phyloP scores from a whole-genome alignment of 2,797 vertebrate species.

The Peromyscus aztecus region DNA sequence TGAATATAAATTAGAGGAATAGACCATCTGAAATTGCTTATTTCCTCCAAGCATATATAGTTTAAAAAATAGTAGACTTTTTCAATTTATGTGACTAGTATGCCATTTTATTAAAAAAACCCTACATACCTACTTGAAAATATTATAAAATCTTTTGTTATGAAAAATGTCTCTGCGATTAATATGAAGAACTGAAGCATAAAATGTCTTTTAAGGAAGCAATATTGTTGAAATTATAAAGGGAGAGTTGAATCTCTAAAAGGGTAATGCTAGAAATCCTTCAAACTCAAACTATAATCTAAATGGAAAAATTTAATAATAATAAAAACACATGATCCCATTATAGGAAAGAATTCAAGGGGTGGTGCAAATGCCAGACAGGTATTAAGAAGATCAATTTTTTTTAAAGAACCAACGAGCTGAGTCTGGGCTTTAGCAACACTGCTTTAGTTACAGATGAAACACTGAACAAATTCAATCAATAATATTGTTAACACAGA shows the following conservation, averaged over 20 bases:
- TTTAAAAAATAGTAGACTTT: neutral
- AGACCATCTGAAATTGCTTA: neutral
- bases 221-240: constrained; percentile 52
- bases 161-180: constrained; percentile 57
- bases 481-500: neutral
- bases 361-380: neutral
- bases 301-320: constrained; percentile 43
- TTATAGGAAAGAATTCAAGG: neutral
- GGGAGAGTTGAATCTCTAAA: constrained; percentile 32
- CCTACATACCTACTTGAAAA: neutral
- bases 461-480: neutral
- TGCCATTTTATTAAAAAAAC: neutral
- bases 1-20: constrained; percentile 19
- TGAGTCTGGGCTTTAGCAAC: neutral
- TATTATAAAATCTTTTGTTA: constrained; percentile 7
- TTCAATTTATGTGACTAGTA: constrained; percentile 13
- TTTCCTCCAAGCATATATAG: neutral
- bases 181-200: neutral
- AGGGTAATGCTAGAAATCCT: constrained; percentile 52
- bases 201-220: constrained; percentile 33
- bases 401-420: neutral
- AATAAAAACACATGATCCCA: neutral
- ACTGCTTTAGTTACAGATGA: constrained; percentile 16
- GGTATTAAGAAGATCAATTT: constrained; percentile 17
- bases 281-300: constrained; percentile 31